Evolutionary conservation across 2,888 invertebrate genomes (phyloP), one percentile per base, ranked within the genome.

Genomic region (Plagiodera versicolora): DNA sequence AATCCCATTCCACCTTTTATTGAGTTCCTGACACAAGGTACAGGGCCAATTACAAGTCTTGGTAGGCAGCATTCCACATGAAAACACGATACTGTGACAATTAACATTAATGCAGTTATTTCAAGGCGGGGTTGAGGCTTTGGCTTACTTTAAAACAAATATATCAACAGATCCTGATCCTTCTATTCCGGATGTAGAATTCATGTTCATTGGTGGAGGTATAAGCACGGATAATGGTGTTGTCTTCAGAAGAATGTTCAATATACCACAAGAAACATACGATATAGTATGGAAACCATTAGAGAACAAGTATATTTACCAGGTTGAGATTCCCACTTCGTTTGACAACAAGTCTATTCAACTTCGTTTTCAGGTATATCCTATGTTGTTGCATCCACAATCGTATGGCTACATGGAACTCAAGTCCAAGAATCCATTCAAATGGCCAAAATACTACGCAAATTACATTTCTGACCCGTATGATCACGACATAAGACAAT

Each of bases 381-480:
- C 90, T 0, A 89, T 90, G 81, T 75, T 90, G 24, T 84, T 91
- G 77, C 83, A 89, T 65, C 91, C 91, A 0, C 84, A 86, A 73
- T 90, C 90, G 9, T 82, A 83, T 67, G 91, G 91, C 0, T 81
- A 85, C 61, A 77, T 91, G 0, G 83, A 81, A 76, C 81, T 95
- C n/a, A 84, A 83, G 70, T 89, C 87, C 9, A 86, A 81, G 60
- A 86, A 92, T 76, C 91, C 93, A 0, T 84, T 85, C 67, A 83
- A 86, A 0, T 85, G 87, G 68, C 92, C 94, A 0, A 79, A 85
- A 11, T 83, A 93, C 56, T 86, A 92, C 67, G 90, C 92, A 0
- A 91, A 91, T 75, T 97, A 95, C 77, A 86, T 94, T 73, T 83
- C 87, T 0, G 84, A 87, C 72, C 82, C 83, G 82, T 66, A 86